These are phyloP conservation scores for Mycteria americana DNA, from an alignment of 2,797 vertebrate species.

Conservation along the genomic window DNA sequence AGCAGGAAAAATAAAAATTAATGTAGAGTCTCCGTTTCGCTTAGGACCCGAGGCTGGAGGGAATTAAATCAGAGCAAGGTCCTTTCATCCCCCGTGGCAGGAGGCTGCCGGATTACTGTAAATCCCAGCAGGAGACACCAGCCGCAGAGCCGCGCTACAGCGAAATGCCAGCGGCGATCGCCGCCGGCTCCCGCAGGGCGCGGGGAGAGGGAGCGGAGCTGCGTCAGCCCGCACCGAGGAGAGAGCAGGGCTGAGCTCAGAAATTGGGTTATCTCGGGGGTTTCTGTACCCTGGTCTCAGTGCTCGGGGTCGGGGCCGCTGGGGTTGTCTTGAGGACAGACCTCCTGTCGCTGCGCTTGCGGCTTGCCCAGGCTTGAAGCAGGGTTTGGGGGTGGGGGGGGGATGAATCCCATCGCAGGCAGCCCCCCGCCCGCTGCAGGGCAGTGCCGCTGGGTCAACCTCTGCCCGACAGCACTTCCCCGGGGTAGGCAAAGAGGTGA, in stretches of 20 bases:
- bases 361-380: background rate
- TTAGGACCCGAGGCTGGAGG: background rate
- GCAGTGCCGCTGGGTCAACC: background rate
- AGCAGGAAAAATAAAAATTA: background rate
- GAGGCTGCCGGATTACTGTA: background rate
- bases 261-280: fast-evolving
- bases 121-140: background rate
- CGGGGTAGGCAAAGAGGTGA: background rate
- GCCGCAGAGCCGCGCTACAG: fast-evolving
- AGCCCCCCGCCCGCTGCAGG: background rate
- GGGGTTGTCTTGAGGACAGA: background rate
- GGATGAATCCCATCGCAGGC: background rate
- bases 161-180: fast-evolving
- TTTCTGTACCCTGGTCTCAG: background rate
- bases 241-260: background rate
- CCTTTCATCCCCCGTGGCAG: background rate
- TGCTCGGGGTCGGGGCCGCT: fast-evolving
- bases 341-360: background rate
- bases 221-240: fast-evolving
- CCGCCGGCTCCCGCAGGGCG: background rate
- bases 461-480: background rate
- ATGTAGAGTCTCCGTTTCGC: background rate
- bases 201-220: background rate
- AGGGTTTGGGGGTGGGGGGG: background rate
- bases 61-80: background rate